Percentiles rank a stretch among this genome's conserved stretches.
Evolutionary conservation across 2,113 vertebrate genomes (phyloP).

Genomic region (Paradoxurus hermaphroditus): DNA sequence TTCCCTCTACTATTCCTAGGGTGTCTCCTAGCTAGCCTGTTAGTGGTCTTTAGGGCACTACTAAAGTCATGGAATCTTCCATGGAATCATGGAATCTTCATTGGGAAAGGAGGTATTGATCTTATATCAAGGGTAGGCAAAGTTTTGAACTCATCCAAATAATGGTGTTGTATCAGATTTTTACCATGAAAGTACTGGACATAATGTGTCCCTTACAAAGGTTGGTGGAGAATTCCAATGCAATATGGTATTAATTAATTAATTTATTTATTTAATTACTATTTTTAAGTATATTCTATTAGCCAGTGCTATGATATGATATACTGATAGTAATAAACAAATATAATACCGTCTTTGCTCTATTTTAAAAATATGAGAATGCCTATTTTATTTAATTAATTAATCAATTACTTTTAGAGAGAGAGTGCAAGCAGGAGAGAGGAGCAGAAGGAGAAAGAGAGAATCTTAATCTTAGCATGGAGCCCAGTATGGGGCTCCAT

Average conservation of each 20-base stretch:
- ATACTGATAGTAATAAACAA: not conserved
- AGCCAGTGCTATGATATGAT: not conserved
- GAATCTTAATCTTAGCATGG: too few species aligned
- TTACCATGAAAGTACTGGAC: not conserved
- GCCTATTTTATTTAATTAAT: not conserved
- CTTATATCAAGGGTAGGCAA: not conserved
- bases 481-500: too few species aligned
- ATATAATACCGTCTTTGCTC: not conserved
- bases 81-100: too few species aligned
- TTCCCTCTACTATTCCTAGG: not conserved
- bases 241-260: not conserved
- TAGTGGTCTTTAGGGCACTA: not conserved
- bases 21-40: not conserved
- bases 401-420: too few species aligned
- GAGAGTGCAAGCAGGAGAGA: too few species aligned
- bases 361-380: constrained; percentile 1
- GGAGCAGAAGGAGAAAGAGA: too few species aligned
- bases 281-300: constrained; percentile 6
- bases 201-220: not conserved
- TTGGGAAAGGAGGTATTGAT: not conserved
- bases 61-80: too few species aligned
- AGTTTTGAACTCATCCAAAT: not conserved
- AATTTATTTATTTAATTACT: not conserved
- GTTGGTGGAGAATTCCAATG: not conserved
- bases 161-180: not conserved